phyloP scores from a whole-genome alignment of 2,797 vertebrate genomes.

The Paratrypauchen microcephalus region DNA sequence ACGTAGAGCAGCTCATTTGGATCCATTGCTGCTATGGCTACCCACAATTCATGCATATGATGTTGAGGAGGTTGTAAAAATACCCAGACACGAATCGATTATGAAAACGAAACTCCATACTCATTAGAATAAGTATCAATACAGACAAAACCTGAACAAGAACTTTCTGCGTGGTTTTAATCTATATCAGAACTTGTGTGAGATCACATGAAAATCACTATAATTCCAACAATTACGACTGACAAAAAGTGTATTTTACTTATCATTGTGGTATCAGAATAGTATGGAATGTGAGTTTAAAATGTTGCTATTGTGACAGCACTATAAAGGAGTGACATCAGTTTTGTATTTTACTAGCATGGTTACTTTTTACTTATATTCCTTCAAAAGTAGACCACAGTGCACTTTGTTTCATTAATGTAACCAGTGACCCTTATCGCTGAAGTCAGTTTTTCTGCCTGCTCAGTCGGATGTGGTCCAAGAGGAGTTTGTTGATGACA shows the following conservation, averaged over 20 bases:
- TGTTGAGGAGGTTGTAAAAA: neutral
- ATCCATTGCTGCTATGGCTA: constrained; percentile 16
- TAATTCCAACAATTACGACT: too few species aligned
- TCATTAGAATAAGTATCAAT: neutral
- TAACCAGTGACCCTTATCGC: neutral
- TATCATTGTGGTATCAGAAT: too few species aligned
- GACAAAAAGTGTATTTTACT: too few species aligned
- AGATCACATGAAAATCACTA: neutral
- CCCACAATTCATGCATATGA: neutral
- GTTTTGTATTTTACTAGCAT: too few species aligned
- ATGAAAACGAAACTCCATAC: neutral
- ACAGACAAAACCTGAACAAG: too few species aligned
- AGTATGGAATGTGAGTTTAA: neutral
- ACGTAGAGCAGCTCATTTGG: neutral
- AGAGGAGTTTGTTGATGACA: neutral
- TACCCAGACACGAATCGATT: neutral
- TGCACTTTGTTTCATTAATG: neutral
- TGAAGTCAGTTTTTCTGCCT: constrained; percentile 2
- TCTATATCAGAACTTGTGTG: neutral
- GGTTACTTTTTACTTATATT: neutral
- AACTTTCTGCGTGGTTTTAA: neutral
- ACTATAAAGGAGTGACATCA: too few species aligned
- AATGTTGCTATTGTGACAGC: too few species aligned
- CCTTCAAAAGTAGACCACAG: neutral
- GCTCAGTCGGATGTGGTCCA: constrained; percentile 7